A percentile compares a stretch with the other conserved stretches of the same genome.
Conservation (phyloP, 2,888 invertebrate genomes). For the Chouioia cunea region DNA sequence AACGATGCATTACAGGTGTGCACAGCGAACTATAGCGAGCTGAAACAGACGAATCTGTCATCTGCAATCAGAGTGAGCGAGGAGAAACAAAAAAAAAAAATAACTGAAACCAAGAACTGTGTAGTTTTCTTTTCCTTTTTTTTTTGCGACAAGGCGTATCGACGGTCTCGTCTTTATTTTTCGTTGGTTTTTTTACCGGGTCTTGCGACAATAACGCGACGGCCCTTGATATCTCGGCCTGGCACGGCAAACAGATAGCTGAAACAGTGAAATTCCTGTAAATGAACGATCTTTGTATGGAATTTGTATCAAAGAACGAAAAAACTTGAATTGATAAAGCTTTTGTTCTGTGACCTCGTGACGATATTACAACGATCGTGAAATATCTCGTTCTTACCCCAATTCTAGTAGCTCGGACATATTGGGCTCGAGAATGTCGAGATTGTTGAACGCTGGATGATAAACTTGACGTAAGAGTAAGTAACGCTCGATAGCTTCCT, state of each 20-base stretch:
- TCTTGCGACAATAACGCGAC: constrained; percentile 82
- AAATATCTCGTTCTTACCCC: constrained; percentile 71
- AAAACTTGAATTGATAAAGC: too few relatives aligned
- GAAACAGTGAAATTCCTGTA: constrained; percentile 51
- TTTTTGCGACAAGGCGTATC: not conserved
- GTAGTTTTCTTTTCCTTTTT: constrained; percentile 16
- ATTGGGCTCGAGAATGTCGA: constrained; percentile 79
- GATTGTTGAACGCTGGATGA: constrained; percentile 80
- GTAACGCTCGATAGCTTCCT: constrained; percentile 83
- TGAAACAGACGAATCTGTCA: too few relatives aligned
- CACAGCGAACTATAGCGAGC: too few relatives aligned
- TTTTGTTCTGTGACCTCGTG: not conserved
- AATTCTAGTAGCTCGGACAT: constrained; percentile 80
- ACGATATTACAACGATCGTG: not conserved
- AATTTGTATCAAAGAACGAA: too few relatives aligned
- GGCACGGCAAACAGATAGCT: constrained; percentile 86
- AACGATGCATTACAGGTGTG: too few relatives aligned
- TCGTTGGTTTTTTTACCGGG: constrained; percentile 79
- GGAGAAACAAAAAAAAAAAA: constrained; percentile 9
- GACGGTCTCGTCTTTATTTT: constrained; percentile 21
- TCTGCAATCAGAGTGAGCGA: not conserved
- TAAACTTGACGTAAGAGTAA: constrained; percentile 82
- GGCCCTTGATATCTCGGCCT: constrained; percentile 79
- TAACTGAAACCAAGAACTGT: not conserved
- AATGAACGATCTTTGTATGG: too few relatives aligned